phyloP scores from a whole-genome alignment of 2,113 vertebrate genomes.

The Antechinus flavipes region DNA sequence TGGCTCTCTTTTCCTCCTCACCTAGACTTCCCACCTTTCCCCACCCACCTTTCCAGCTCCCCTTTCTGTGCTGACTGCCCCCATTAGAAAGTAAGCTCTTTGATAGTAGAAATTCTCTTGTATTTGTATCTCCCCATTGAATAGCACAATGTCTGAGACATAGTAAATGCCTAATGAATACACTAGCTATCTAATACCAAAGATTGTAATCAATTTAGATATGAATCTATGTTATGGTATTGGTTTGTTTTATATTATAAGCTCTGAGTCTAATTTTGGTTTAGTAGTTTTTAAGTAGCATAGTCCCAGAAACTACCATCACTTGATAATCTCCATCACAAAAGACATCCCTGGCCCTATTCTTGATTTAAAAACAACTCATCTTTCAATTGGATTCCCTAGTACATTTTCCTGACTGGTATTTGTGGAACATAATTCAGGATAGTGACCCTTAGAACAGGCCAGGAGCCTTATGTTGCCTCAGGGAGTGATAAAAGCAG shows the following conservation, averaged over 20 bases:
- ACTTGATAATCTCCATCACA: background rate
- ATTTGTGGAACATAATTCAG: background rate
- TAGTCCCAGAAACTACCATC: background rate
- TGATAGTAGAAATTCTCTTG: background rate
- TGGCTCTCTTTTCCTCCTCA: background rate
- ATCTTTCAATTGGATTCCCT: background rate
- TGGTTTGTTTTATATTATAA: background rate
- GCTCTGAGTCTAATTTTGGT: background rate
- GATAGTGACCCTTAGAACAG: background rate
- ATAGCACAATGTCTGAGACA: background rate
- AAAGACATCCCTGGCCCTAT: background rate
- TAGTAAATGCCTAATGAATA: background rate
- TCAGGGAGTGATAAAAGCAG: background rate
- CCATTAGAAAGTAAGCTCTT: background rate
- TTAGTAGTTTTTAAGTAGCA: background rate
- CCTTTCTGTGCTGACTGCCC: background rate
- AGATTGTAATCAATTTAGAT: background rate
- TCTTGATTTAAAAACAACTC: background rate
- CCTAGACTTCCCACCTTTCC: background rate
- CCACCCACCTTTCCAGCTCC: background rate
- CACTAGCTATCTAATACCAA: too few species aligned
- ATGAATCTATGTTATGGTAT: background rate
- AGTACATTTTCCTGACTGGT: background rate
- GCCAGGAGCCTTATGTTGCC: background rate
- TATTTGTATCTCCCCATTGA: background rate